Evolutionary conservation across 2,888 invertebrate species (phyloP).

Genomic region (Limenitis camilla): DNA sequence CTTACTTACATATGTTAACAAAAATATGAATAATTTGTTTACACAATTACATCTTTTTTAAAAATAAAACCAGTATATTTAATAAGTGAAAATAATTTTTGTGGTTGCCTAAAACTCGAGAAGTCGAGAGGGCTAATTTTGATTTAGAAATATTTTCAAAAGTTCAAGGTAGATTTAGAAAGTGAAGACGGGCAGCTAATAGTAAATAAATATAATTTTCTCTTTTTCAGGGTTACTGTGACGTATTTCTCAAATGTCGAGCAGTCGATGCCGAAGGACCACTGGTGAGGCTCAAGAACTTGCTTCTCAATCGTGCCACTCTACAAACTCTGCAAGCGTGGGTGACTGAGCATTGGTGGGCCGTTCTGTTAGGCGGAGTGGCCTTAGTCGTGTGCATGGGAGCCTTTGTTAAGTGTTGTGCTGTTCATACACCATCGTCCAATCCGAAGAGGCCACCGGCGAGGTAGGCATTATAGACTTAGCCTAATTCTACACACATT

Average conservation of each 20-base stretch:
- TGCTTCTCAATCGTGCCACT: conserved; percentile 93
- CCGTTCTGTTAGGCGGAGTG: conserved; percentile 92
- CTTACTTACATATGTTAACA: too few species aligned
- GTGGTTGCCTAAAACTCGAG: too few species aligned
- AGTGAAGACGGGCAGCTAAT: too few species aligned
- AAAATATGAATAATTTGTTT: too few species aligned
- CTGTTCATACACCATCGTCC: conserved; percentile 98
- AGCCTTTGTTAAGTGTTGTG: conserved; percentile 98
- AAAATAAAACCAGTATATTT: too few species aligned
- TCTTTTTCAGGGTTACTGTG: conserved; percentile 99
- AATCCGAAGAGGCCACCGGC: conserved; percentile 98
- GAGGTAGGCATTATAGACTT: conserved; percentile 53
- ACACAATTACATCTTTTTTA: too few species aligned
- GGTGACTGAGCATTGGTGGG: conserved; percentile 96
- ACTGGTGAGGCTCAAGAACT: conserved; percentile 94
- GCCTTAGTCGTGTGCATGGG: conserved; percentile 97
- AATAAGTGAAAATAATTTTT: too few species aligned
- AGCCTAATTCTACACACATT: not conserved
- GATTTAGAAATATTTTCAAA: too few species aligned
- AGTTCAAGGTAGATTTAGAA: too few species aligned
- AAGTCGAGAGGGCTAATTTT: too few species aligned
- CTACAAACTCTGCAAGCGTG: conserved; percentile 91
- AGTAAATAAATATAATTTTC: too few species aligned
- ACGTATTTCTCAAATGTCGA: conserved; percentile 98
- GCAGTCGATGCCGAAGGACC: conserved; percentile 99